Base-by-base conservation (phyloP, 1,140 invertebrate species). In the Asbolus verrucosus region DNA sequence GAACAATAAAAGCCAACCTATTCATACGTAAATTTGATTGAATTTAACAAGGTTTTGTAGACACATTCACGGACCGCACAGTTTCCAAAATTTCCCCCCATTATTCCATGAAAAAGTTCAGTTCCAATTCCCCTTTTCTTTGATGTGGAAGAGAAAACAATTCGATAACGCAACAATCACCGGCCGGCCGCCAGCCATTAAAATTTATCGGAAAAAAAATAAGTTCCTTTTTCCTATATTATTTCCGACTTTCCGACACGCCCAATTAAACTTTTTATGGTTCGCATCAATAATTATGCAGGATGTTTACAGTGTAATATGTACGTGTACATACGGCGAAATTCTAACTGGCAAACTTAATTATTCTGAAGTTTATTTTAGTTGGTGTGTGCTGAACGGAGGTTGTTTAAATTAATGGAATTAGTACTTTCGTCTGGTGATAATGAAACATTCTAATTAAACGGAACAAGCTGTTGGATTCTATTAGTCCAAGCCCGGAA, bases 361-460 rank as follows among this genome's bases (percentile, higher is more conserved):
- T 54, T 24, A 54, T 54, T 54, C 8, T 21, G 18, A 6, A 54
- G 46, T 54, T 54, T 54, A 54, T 54, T 54, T 54, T 54, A 13
- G 46, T 24, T 27, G 11, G 9, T 27, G 24, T 27, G 21, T 24
- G 19, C 13, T 21, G 19, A 41, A n/a, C 46, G 21, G 46, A 27
- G 46, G 1, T 54, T 54, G 46, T 54, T 54, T 54, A 27, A 54
- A 54, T 27, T 54, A 27, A 54, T 54, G 46, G 21, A 14, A 54
- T 54, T 54, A n/a, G n/a, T n/a, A 54, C 46, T 54, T 54, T 24
- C 46, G 46, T 54, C 18, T 19, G 6, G 19, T 54, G 46, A 54
- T 54, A 54, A 54, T 54, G 46, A 54, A 54, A 54, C 21, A 13
- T 24, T 54, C 46, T 54, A 54, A 54, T 54, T 54, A 27, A 54